phyloP scores from a whole-genome alignment of 2,888 invertebrate species.

The Cheilosia urbana region DNA sequence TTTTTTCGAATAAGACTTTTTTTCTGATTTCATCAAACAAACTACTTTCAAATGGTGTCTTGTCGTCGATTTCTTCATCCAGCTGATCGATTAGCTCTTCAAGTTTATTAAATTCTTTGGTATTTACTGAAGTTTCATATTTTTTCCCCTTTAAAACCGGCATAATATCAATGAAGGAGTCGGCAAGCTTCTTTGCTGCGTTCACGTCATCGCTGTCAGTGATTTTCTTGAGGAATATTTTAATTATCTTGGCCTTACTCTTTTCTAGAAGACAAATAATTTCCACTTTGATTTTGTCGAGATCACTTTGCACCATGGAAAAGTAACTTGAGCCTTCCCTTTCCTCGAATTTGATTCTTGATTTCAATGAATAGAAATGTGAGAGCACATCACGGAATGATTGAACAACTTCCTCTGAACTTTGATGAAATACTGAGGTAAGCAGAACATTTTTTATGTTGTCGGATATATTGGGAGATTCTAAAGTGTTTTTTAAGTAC shows the following conservation, averaged over 20 bases:
- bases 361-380: neutral
- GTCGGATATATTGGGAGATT: slow-evolving; percentile 76
- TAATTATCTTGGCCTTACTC: neutral
- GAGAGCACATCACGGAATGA: slow-evolving; percentile 27
- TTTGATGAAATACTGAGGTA: neutral
- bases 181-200: neutral
- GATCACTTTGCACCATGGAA: neutral
- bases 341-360: neutral
- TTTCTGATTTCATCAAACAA: slow-evolving; percentile 16
- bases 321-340: neutral
- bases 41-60: slow-evolving; percentile 14
- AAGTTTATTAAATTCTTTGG: neutral
- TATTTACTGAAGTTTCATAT: neutral
- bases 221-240: neutral
- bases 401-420: slow-evolving; percentile 26
- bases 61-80: neutral
- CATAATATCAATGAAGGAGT: neutral
- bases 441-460: slow-evolving; percentile 36
- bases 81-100: neutral
- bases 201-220: neutral
- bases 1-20: neutral
- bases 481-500: slow-evolving; percentile 76
- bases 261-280: neutral
- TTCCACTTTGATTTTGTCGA: neutral
- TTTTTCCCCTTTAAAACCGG: neutral